phyloP scores from a whole-genome alignment of 2,888 invertebrate species.

The Habrosyne pyritoides region DNA sequence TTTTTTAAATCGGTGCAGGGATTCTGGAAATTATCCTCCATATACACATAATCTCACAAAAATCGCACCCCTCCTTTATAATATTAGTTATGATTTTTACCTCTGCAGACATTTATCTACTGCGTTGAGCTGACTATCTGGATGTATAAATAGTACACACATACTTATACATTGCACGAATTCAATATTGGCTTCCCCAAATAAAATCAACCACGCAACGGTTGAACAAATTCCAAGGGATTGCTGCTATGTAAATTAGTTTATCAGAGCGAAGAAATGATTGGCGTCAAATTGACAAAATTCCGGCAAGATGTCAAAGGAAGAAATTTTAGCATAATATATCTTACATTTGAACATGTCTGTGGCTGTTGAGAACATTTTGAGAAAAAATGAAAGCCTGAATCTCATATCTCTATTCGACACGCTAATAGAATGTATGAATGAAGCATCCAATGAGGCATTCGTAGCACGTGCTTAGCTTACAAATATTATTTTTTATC shows the following conservation, averaged over 20 bases:
- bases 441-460: conserved; percentile 32
- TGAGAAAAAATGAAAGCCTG: conserved; percentile 21
- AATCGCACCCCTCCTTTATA: no score
- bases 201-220: conserved; percentile 47
- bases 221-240: conserved; percentile 33
- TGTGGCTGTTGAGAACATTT: no score
- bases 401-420: conserved; percentile 37
- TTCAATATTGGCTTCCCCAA: conserved; percentile 21
- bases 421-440: conserved; percentile 25
- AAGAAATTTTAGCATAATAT: no score
- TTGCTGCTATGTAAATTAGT: conserved; percentile 49
- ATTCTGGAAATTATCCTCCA: no score
- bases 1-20: no score
- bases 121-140: no score
- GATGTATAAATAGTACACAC: no score
- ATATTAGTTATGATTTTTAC: no score
- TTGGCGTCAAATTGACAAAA: conserved; percentile 28
- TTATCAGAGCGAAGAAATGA: conserved; percentile 41
- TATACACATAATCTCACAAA: not conserved
- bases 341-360: no score
- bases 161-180: not conserved
- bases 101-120: no score
- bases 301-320: conserved; percentile 1
- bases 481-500: conserved; percentile 13
- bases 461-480: conserved; percentile 36